Evolutionary conservation across 2,797 vertebrate species (phyloP).

Genomic region (Melanotaenia boesemani): DNA sequence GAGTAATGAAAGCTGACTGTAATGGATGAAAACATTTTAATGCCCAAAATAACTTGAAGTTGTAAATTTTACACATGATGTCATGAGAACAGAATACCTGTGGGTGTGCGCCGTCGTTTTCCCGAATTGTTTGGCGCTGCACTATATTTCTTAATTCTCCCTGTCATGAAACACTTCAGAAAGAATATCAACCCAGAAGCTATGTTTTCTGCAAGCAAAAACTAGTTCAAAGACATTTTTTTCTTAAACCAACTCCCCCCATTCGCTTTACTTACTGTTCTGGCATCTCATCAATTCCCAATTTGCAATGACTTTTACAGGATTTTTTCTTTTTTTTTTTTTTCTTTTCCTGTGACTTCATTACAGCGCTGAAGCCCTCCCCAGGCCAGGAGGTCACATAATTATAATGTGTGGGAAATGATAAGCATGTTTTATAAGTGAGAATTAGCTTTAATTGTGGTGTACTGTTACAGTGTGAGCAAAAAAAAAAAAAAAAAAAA

Average conservation of each 20-base stretch:
- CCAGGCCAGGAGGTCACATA: constrained; percentile 69
- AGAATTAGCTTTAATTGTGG: constrained; percentile 77
- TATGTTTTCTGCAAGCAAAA: constrained; percentile 79
- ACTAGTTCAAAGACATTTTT: constrained; percentile 82
- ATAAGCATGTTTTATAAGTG: constrained; percentile 75
- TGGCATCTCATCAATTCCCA: constrained; percentile 79
- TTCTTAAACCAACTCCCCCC: constrained; percentile 17
- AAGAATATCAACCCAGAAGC: constrained; percentile 77
- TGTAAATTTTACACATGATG: constrained; percentile 67
- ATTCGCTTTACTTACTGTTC: constrained; percentile 76
- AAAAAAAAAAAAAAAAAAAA: constrained; percentile 67
- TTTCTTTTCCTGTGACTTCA: constrained; percentile 67
- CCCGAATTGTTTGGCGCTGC: constrained; percentile 67
- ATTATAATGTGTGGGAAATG: constrained; percentile 76
- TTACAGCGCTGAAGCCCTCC: constrained; percentile 26
- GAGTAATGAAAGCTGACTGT: not conserved
- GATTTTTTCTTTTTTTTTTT: constrained; percentile 55
- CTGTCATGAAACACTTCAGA: constrained; percentile 76
- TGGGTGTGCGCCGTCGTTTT: constrained; percentile 67
- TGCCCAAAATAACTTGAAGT: constrained; percentile 45
- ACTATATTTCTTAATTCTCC: constrained; percentile 72
- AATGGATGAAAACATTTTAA: constrained; percentile 5
- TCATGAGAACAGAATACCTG: constrained; percentile 75
- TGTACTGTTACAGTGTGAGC: constrained; percentile 53
- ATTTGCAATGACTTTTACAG: constrained; percentile 76